Base-by-base conservation (phyloP, 1,140 invertebrate genomes). In the Atta texana region DNA sequence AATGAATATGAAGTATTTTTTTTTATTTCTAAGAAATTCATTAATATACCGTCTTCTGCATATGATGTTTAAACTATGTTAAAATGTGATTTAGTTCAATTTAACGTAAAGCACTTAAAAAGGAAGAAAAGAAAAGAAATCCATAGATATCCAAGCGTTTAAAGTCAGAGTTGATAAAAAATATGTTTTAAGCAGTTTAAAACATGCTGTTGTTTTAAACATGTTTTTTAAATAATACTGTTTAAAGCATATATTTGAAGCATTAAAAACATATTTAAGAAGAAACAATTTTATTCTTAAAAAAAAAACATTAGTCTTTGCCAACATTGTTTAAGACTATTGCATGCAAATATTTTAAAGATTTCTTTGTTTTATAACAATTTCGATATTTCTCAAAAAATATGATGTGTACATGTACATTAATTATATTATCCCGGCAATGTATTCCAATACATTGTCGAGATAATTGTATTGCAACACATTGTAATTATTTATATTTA, bases 21-120 rank as follows among this genome's bases (percentile, higher is more conserved):
- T 77, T 85, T 69, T 85, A 85, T 77, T 64, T 77, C n/a, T 49
- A 64, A 77, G 14, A 61, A 31, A 74, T 44, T 49, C 24, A 57
- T 82, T 51, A 31, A 28, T 3, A 31, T 3, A 16, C 10, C 16
- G 16, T 53, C 31, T 53, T 31, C 28, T 44, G 16, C 44, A 71
- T 55, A 71, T 57, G 3, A n/a, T 74, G 44, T 51, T 72, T 59
- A 80, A 28, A 34, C 12, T 82, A 28, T 55, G n/a, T 74, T 74
- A 82, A 74, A 57, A 82, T 82, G 66, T 82, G 68, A 82, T 82
- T 82, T 82, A 77, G 53, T 49, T 72, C 69, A 39, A 39, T 68
- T 82, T 16, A 66, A 71, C n/a, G 18, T 24, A 21, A 72, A 59
- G n/a, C 34, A 21, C 24, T 72, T 68, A 28, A 21, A 39, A 68